A percentile compares a stretch with the other conserved stretches of the same genome.
phyloP scores from a whole-genome alignment of 2,797 vertebrate genomes.

The Diglossa cyanea region DNA sequence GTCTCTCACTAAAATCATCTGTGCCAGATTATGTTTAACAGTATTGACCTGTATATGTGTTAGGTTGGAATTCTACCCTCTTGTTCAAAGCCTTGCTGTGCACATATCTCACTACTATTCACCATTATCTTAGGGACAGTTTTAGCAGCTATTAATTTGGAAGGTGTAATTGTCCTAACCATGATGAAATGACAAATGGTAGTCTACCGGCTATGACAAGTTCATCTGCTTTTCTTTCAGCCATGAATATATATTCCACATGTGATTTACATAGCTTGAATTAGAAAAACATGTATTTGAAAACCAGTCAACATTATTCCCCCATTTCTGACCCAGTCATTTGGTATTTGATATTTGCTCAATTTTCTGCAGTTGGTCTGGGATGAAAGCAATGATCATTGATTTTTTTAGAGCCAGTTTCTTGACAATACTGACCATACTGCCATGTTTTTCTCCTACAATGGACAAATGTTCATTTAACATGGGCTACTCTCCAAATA shows the following conservation, averaged over 20 bases:
- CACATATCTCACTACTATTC: not conserved
- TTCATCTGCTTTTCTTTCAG: not conserved
- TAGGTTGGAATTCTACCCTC: not conserved
- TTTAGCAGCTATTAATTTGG: not conserved
- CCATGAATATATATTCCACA: not conserved
- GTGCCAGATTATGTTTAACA: not conserved
- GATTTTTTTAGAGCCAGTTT: not conserved
- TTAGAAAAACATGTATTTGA: not conserved
- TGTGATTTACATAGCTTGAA: not conserved
- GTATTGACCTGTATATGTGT: not conserved
- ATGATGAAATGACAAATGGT: constrained; percentile 9
- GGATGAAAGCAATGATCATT: not conserved
- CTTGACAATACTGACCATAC: not conserved
- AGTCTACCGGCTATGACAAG: not conserved
- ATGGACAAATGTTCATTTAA: not conserved
- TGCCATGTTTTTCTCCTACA: not conserved
- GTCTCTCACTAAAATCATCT: not conserved
- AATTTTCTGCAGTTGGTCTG: not conserved
- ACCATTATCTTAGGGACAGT: not conserved
- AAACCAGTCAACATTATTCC: not conserved
- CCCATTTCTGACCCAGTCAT: not conserved
- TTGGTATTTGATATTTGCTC: not conserved
- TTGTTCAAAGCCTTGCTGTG: not conserved
- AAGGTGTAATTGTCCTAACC: not conserved
- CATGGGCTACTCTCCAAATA: not conserved